Evolutionary conservation across 2,888 invertebrate genomes (phyloP), one percentile per base, ranked within the genome.

Genomic region (Dinocampus coccinellae): DNA sequence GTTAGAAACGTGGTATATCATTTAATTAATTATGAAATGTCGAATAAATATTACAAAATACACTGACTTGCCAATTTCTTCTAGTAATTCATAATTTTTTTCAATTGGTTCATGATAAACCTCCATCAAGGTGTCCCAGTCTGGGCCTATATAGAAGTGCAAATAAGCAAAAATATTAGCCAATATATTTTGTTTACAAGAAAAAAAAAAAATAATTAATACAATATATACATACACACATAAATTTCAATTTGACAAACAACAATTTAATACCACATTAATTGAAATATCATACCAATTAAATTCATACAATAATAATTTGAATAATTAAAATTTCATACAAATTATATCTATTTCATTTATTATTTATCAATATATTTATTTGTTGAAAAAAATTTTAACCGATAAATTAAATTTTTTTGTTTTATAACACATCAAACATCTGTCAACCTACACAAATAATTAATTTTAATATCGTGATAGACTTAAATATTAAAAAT

Each of bases 11-110:
- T 33, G n/a, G n/a, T n/a, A n/a, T n/a, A n/a, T n/a, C n/a, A n/a
- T n/a, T n/a, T n/a, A n/a, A 22, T 22, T 26, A 42, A 3, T 4
- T 7, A 10, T 36, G 16, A 55, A 58, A 42, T 10, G n/a, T 0
- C 13, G 52, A 61, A 55, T 60, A 10, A 61, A 72, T 57, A 57
- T 33, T 26, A 24, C 64, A 9, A 67, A 22, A 57, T 64, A n/a
- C 9, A 85, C 89, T 85, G 79, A 90, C 90, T 90, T 90, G 80
- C 90, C 90, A 80, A 90, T 88, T 82, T 90, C 90, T 79, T 90
- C 90, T 70, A 88, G 87, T 65, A 90, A 81, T 69, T 89, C 89
- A 81, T 90, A 90, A 77, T 88, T 87, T 72, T 88, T 88, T 78
- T 90, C 90, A 79, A 90, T 89, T 33, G 89, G 88, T 76, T 90